phyloP scores from a whole-genome alignment of 2,888 invertebrate genomes.

The Dimorphilus gyrociliatus region DNA sequence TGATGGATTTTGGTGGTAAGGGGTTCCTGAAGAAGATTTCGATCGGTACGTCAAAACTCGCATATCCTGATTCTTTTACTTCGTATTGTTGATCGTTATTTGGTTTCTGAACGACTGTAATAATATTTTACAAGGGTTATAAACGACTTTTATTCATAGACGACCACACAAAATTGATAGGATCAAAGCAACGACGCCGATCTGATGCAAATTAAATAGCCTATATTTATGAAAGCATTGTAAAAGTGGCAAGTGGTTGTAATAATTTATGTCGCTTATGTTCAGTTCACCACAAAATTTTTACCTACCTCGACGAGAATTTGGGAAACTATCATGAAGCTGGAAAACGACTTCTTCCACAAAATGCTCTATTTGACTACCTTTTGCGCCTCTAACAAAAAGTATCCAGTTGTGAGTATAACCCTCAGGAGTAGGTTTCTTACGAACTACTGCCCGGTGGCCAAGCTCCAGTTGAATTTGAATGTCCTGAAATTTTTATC shows the following conservation, averaged over 20 bases:
- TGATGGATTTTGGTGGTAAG: slow-evolving; percentile 69
- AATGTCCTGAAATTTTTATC: slow-evolving; percentile 42
- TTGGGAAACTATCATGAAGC: slow-evolving; percentile 77
- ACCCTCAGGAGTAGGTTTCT: slow-evolving; percentile 66
- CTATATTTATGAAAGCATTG: too few species aligned
- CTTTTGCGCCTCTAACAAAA: slow-evolving; percentile 72
- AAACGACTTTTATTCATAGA: too few species aligned
- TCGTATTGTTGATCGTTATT: slow-evolving; percentile 80
- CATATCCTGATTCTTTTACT: slow-evolving; percentile 85
- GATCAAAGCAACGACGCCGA: too few species aligned
- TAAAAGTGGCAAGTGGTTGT: too few species aligned
- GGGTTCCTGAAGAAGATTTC: slow-evolving; percentile 64
- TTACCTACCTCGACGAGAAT: slow-evolving; percentile 64
- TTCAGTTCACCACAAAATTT: too few species aligned
- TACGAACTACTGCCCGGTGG: slow-evolving; percentile 64
- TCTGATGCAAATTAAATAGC: too few species aligned
- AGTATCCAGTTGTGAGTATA: slow-evolving; percentile 96
- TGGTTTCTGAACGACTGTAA: too few species aligned
- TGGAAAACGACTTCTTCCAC: slow-evolving; percentile 75
- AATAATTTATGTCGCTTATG: too few species aligned
- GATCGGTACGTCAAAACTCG: slow-evolving; percentile 73
- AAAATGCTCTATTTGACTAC: slow-evolving; percentile 66
- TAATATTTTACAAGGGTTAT: too few species aligned
- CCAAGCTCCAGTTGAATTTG: slow-evolving; percentile 78
- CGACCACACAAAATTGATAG: too few species aligned